Percentiles rank a stretch among this genome's conserved stretches.
These are phyloP conservation scores for Miichthys miiuy DNA, from an alignment of 2,797 vertebrate genomes.

Conservation along the genomic window DNA sequence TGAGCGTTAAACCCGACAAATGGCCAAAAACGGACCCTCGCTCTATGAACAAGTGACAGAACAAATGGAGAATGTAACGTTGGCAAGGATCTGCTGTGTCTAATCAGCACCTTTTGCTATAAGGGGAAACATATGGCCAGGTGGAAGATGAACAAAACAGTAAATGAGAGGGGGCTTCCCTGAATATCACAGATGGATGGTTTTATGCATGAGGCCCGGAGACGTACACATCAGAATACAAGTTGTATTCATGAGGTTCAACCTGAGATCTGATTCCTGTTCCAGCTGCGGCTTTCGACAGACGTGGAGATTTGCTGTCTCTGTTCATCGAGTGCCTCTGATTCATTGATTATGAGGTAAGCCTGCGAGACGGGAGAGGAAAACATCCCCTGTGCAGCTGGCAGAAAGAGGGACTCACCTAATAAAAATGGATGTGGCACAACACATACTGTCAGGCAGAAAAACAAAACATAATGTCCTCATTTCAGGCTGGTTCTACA, in stretches of 20 bases:
- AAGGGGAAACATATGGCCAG: constrained; percentile 59
- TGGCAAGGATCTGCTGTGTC: constrained; percentile 1
- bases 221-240: constrained; percentile 20
- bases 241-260: constrained; percentile 73
- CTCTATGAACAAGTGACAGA: background rate
- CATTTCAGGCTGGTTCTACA: constrained; percentile 32
- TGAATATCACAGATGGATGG: constrained; percentile 52
- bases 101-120: constrained; percentile 48
- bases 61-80: background rate
- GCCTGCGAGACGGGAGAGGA: constrained; percentile 18
- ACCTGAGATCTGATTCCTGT: constrained; percentile 54
- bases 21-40: background rate
- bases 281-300: constrained; percentile 55
- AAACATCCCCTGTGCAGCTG: constrained; percentile 43
- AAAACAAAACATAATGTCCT: constrained; percentile 49
- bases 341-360: constrained; percentile 68
- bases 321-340: constrained; percentile 42
- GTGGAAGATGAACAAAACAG: constrained; percentile 45
- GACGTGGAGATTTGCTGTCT: constrained; percentile 47
- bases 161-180: constrained; percentile 54
- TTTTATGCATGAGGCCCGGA: constrained; percentile 60
- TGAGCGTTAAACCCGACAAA: background rate
- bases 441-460: constrained; percentile 13
- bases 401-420: constrained; percentile 12
- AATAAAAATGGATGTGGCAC: constrained; percentile 59